Evolutionary conservation across 2,888 invertebrate species (phyloP), one percentile per base, ranked within the genome.

Genomic region (Laothoe populi): DNA sequence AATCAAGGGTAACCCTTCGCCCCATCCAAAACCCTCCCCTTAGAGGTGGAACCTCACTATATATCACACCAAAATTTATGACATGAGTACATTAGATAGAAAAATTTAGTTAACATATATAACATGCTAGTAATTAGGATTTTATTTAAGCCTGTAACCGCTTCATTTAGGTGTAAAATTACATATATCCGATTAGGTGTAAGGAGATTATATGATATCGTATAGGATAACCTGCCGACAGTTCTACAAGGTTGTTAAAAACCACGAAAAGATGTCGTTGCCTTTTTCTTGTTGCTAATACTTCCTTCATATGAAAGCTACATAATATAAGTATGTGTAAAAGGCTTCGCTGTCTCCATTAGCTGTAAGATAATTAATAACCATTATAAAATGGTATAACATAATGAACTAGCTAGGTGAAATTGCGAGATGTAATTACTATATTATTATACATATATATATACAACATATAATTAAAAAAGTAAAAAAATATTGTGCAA

Each of bases 81-180:
- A 86, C 81, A 82, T 84, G 64, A 71, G 77, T 68, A 67, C 67
- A 72, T 90, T 53, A 90, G 92, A 85, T 92, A 92, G 91, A 77
- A 81, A 90, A 92, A 90, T 90, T 82, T 92, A 92, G 88, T 57
- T 66, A 64, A 74, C 84, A 87, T 80, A 78, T 78, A 79, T 84
- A 66, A 70, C 79, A 77, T 74, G 81, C 81, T 89, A 88, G 87
- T 68, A 67, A 64, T 71, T 78, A 79, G 75, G 67, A 71, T 73
- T 80, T 82, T 70, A 77, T 80, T 81, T 83, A 82, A 70, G 87
- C 86, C 87, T 87, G 84, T 83, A 82, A 78, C 77, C 74, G 88
- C 88, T 88, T 88, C 62, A 64, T 19, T 65, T 66, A 77, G 75
- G 81, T 73, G 75, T 70, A 77, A 79, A 78, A 72, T 77, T 72